Evolutionary conservation across 2,113 vertebrate species (phyloP).

Genomic region (Dicerorhinus sumatrensis): DNA sequence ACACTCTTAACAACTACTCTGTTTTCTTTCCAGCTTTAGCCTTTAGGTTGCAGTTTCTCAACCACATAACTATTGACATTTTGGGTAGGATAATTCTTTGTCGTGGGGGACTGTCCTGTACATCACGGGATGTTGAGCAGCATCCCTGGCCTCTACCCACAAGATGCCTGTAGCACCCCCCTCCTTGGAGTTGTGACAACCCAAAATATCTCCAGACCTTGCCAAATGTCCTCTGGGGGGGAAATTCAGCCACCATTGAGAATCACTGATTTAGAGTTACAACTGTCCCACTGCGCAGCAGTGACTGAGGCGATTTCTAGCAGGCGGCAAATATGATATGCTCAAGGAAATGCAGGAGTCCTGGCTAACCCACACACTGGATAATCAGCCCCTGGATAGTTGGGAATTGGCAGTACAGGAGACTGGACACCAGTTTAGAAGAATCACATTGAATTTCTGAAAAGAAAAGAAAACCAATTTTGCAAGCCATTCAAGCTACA

Average conservation of each 20-base stretch:
- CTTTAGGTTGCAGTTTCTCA: neutral
- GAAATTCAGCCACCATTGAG: neutral
- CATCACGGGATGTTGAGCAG: neutral
- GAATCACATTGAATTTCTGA: constrained; percentile 51
- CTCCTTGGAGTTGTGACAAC: neutral
- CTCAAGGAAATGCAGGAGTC: neutral
- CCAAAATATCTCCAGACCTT: neutral
- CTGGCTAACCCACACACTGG: neutral
- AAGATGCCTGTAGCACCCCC: neutral
- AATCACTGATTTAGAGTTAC: neutral
- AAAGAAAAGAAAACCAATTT: constrained; percentile 52
- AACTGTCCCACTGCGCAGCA: neutral
- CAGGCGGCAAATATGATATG: neutral
- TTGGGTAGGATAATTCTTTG: neutral
- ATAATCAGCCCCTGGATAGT: neutral
- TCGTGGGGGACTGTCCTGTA: neutral
- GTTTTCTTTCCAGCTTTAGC: neutral
- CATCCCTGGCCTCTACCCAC: neutral
- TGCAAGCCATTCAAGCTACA: constrained; percentile 51
- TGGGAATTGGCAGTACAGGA: neutral
- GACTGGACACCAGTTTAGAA: neutral
- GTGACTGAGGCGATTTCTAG: neutral
- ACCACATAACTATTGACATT: neutral
- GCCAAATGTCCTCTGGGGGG: neutral
- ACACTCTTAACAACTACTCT: neutral